Conservation (phyloP, 2,888 invertebrate genomes). For the Lydus trimaculatus region DNA sequence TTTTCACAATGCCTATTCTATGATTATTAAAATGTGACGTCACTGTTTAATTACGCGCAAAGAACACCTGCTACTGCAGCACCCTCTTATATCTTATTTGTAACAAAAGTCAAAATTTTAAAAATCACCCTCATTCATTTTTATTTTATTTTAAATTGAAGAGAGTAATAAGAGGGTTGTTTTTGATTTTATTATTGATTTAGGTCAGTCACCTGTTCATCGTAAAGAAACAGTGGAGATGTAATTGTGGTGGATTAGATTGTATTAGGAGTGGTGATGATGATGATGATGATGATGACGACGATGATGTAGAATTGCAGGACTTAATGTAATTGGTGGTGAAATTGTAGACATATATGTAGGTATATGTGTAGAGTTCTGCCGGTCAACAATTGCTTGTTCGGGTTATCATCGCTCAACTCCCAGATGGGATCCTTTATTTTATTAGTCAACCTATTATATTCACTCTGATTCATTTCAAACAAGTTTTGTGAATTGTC, state of each 20-base stretch:
- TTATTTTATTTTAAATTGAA: no score
- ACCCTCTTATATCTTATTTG: conserved; percentile 15
- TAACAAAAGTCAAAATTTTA: conserved; percentile 5
- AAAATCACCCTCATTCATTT: background rate
- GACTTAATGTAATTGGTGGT: conserved; percentile 49
- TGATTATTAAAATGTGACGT: conserved; percentile 56
- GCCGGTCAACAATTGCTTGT: conserved; percentile 48
- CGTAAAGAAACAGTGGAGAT: conserved; percentile 7
- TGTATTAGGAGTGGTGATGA: conserved; percentile 49
- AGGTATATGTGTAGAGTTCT: conserved; percentile 35
- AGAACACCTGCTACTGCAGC: conserved; percentile 48
- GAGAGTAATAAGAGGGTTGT: no score
- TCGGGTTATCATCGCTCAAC: conserved; percentile 46
- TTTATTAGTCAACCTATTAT: conserved; percentile 43
- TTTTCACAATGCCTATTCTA: conserved; percentile 56
- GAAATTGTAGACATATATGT: no score
- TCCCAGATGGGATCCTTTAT: conserved; percentile 48
- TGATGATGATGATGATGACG: conserved; percentile 52
- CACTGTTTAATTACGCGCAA: conserved; percentile 48
- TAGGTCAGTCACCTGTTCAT: background rate
- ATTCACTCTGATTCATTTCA: conserved; percentile 25
- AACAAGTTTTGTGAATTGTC: background rate
- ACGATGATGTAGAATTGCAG: conserved; percentile 49
- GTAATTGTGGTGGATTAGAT: conserved; percentile 43
- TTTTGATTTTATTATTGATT: background rate